Evolutionary conservation across 2,113 vertebrate genomes (phyloP).

Genomic region (Neotoma lepida): DNA sequence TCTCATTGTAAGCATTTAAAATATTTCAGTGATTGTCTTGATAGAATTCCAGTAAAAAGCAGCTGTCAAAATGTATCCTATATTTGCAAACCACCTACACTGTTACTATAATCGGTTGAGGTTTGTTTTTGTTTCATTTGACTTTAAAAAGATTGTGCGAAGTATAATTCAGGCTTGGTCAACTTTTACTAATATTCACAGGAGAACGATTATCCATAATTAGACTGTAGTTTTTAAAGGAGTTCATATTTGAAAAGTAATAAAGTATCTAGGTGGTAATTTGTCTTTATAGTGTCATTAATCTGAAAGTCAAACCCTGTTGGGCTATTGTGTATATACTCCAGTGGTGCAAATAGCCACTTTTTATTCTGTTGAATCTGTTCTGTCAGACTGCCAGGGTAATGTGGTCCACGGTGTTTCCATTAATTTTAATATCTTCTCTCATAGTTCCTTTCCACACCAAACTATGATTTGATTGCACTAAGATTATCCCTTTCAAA

Average conservation of each 20-base stretch:
- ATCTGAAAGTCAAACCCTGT: conserved; percentile 69
- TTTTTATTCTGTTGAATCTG: conserved; percentile 59
- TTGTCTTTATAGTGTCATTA: conserved; percentile 78
- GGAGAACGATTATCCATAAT: conserved; percentile 74
- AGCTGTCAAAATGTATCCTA: conserved; percentile 84
- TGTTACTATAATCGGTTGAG: conserved; percentile 87
- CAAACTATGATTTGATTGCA: conserved; percentile 63
- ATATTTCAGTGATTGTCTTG: conserved; percentile 81
- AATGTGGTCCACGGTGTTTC: conserved; percentile 60
- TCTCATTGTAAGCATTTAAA: conserved; percentile 74
- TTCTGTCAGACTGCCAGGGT: conserved; percentile 42
- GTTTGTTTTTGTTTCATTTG: conserved; percentile 82
- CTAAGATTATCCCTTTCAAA: conserved; percentile 52
- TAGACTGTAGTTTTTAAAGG: conserved; percentile 78
- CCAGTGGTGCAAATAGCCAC: conserved; percentile 27
- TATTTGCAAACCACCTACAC: conserved; percentile 83
- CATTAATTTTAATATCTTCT: conserved; percentile 64
- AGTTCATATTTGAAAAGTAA: conserved; percentile 77
- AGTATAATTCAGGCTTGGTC: conserved; percentile 87
- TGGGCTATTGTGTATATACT: background rate
- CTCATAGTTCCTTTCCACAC: conserved; percentile 46
- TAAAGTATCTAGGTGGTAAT: conserved; percentile 60
- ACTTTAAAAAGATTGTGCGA: conserved; percentile 89
- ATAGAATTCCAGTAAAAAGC: conserved; percentile 82
- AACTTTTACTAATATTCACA: conserved; percentile 79